Evolutionary conservation across 2,797 vertebrate species (phyloP).

Genomic region (Sylvia borin): DNA sequence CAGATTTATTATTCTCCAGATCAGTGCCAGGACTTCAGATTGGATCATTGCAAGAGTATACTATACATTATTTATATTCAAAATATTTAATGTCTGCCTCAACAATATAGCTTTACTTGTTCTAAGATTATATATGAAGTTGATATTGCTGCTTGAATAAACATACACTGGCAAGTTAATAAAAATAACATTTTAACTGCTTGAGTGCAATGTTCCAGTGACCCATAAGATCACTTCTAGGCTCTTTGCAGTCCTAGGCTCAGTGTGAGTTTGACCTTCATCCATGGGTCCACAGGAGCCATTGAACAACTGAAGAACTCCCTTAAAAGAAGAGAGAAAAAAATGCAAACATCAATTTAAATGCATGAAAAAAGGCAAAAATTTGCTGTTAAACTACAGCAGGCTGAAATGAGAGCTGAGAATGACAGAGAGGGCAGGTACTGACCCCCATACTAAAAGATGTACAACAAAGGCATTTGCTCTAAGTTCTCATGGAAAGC

Average conservation of each 20-base stretch:
- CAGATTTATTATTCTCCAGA: constrained; percentile 7
- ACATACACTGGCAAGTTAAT: neutral
- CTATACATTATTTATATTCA: neutral
- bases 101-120: neutral
- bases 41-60: neutral
- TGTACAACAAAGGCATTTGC: constrained; percentile 62
- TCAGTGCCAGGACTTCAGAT: neutral
- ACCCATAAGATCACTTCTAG: neutral
- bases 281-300: neutral
- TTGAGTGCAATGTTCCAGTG: neutral
- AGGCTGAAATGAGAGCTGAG: constrained; percentile 25
- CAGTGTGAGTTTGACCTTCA: neutral
- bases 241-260: neutral
- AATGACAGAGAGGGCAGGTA: constrained; percentile 36
- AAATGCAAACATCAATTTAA: neutral
- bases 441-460: constrained; percentile 53
- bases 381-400: constrained; percentile 21
- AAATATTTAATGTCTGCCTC: constrained; percentile 20
- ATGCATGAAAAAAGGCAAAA: neutral
- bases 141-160: constrained; percentile 21
- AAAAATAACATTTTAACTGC: constrained; percentile 20
- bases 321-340: neutral
- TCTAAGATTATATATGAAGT: neutral
- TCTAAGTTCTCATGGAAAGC: constrained; percentile 75
- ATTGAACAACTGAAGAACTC: neutral